Percentiles rank a stretch among this genome's conserved stretches.
These are phyloP conservation scores for Caenorhabditis sp. DNA, from an alignment of 2,888 invertebrate genomes.

Conservation along the genomic window DNA sequence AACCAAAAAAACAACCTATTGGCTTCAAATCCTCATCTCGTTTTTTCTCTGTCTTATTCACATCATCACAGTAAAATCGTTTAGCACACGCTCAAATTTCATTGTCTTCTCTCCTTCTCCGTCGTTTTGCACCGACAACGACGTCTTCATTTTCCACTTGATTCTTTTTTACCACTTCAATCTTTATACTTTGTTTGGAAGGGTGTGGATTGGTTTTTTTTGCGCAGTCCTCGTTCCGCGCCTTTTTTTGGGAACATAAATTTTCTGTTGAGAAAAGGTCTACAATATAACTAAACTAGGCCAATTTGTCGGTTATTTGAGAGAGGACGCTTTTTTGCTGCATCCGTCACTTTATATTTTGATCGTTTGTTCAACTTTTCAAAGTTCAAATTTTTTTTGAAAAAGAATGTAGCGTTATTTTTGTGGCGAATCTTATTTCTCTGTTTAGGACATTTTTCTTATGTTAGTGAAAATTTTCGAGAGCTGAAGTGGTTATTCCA, in stretches of 20 bases:
- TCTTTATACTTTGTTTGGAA: neutral
- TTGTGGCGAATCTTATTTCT: no score
- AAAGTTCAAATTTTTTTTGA: neutral
- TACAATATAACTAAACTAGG: neutral
- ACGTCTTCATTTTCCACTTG: constrained; percentile 1
- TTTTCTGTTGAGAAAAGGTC: neutral
- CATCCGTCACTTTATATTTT: neutral
- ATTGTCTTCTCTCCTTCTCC: neutral
- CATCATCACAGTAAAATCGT: neutral
- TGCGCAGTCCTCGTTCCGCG: no score
- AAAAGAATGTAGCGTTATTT: no score
- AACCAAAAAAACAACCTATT: no score
- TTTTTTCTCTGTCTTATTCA: neutral
- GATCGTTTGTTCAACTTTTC: no score
- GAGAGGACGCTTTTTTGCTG: neutral
- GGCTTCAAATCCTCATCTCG: neutral
- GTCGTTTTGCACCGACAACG: neutral
- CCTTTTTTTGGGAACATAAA: neutral
- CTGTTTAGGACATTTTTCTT: no score
- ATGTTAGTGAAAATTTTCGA: no score
- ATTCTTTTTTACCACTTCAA: neutral
- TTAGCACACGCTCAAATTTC: constrained; percentile 4
- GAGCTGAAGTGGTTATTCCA: no score
- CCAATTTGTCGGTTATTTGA: neutral
- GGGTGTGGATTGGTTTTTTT: neutral